Conservation (phyloP, 2,797 vertebrate species). For the Tapera naevia region DNA sequence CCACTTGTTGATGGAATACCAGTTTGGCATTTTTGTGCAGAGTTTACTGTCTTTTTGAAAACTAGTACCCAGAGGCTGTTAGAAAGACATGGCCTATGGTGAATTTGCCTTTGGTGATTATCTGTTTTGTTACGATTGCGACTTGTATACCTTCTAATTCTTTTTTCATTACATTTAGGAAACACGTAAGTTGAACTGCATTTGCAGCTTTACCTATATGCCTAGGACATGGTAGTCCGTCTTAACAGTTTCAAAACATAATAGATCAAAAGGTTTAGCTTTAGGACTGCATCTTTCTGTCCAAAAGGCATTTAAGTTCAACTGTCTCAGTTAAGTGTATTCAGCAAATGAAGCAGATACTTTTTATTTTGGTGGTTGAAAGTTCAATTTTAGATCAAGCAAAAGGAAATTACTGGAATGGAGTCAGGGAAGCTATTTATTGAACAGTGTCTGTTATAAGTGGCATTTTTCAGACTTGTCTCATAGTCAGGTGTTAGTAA, state of each 20-base stretch:
- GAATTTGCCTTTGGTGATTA: background rate
- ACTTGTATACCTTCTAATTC: background rate
- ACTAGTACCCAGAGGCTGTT: background rate
- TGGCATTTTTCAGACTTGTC: background rate
- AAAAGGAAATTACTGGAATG: background rate
- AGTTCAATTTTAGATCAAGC: background rate
- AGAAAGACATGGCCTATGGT: background rate
- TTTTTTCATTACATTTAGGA: background rate
- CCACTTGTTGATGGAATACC: constrained; percentile 3
- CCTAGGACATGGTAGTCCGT: background rate
- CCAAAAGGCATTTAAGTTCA: background rate
- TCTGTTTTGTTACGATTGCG: background rate
- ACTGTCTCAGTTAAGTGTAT: background rate
- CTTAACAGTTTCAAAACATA: background rate
- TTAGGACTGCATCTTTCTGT: background rate
- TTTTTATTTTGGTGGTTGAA: background rate
- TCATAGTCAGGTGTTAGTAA: background rate
- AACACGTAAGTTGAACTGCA: background rate
- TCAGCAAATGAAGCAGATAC: background rate
- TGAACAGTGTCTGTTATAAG: background rate
- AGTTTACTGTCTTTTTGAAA: constrained; percentile 23
- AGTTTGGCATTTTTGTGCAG: background rate
- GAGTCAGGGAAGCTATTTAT: background rate
- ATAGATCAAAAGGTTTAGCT: background rate
- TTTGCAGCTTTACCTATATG: background rate